Conservation (phyloP, 2,888 invertebrate species). For the Dryocosmus kuriphilus region DNA sequence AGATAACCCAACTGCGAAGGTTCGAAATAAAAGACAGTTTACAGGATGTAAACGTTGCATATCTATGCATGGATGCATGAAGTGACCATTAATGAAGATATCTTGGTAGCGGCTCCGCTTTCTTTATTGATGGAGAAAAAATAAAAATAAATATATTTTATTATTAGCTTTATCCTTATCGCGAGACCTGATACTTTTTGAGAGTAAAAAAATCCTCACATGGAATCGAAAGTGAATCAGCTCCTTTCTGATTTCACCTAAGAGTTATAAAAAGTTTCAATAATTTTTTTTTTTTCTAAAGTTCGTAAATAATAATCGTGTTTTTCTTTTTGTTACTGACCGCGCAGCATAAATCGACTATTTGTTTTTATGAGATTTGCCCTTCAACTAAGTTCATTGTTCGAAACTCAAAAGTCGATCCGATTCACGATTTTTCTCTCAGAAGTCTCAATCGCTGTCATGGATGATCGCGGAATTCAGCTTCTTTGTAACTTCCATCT, state of each 20-base stretch:
- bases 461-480: conserved; percentile 7
- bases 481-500: background rate
- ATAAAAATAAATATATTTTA: background rate
- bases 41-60: background rate
- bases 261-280: too few species aligned
- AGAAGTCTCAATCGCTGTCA: conserved; percentile 17
- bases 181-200: background rate
- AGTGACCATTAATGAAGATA: background rate
- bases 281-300: background rate
- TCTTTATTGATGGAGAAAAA: background rate
- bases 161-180: background rate
- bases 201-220: background rate
- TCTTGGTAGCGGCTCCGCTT: background rate
- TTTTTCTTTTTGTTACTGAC: background rate
- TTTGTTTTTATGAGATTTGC: background rate
- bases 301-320: background rate
- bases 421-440: conserved; percentile 15
- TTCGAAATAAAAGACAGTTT: background rate
- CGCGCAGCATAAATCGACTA: background rate
- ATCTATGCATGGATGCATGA: background rate
- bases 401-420: conserved; percentile 10
- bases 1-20: background rate
- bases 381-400: conserved; percentile 9
- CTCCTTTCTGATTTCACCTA: too few species aligned
- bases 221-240: background rate